Evolutionary conservation across 2,113 vertebrate genomes (phyloP).

Genomic region (Recurvirostra avosetta): DNA sequence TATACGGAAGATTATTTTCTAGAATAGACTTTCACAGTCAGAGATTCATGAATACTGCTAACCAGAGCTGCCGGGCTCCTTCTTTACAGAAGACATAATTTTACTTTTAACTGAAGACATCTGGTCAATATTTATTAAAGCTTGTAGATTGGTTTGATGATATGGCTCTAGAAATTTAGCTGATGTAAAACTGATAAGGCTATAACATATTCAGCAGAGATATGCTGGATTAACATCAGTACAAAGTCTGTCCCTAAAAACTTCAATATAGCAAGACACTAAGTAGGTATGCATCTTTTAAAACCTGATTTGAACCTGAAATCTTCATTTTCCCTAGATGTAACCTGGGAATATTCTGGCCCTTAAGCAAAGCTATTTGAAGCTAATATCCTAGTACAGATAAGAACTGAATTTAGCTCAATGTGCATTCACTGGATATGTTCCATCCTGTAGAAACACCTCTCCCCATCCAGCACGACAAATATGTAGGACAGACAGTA

Average conservation of each 20-base stretch:
- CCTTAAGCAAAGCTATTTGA: constrained; percentile 36
- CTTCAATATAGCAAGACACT: neutral
- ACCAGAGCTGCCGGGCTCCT: neutral
- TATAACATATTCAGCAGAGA: neutral
- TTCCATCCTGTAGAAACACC: constrained; percentile 5
- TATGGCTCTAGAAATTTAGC: neutral
- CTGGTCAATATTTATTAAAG: neutral
- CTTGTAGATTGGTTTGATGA: neutral
- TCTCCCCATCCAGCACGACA: neutral
- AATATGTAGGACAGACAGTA: constrained; percentile 26
- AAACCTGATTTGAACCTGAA: neutral
- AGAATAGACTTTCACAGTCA: neutral
- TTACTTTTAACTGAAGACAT: neutral
- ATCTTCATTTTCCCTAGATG: neutral
- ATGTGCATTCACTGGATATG: neutral
- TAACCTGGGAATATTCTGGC: neutral
- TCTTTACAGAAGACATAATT: neutral
- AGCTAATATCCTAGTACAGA: neutral
- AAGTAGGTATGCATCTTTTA: neutral
- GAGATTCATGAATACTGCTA: neutral
- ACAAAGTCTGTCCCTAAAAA: neutral
- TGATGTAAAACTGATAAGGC: neutral
- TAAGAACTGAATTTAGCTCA: constrained; percentile 12
- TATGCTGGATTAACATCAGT: neutral
- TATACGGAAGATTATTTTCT: neutral